Evolutionary conservation across 2,113 vertebrate species (phyloP).

Genomic region (Chaenogobius annularis): DNA sequence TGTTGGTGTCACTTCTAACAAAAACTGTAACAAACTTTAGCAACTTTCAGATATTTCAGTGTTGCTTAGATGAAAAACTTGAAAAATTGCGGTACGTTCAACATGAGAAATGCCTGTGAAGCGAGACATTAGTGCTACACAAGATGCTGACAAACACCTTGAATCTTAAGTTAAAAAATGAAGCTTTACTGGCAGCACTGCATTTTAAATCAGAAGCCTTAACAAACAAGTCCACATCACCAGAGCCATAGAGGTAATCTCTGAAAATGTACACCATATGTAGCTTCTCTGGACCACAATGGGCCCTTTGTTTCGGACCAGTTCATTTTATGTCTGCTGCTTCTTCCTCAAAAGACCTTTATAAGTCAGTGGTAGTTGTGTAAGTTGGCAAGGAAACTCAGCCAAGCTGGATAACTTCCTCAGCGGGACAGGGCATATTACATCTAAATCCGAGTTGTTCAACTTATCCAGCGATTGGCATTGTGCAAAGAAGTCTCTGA

Average conservation of each 20-base stretch:
- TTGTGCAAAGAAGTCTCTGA: slow-evolving; percentile 21
- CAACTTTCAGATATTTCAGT: neutral
- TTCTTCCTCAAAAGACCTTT: slow-evolving; percentile 31
- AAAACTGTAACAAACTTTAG: too few relatives aligned
- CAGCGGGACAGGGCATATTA: slow-evolving; percentile 20
- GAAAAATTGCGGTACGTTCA: neutral
- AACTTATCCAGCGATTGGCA: slow-evolving; percentile 17
- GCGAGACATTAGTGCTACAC: neutral
- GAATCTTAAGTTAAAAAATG: neutral
- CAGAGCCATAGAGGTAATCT: slow-evolving; percentile 43
- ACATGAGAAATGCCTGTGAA: neutral
- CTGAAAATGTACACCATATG: slow-evolving; percentile 45
- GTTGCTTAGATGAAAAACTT: neutral
- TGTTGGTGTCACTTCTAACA: neutral
- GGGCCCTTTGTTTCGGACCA: slow-evolving; percentile 50
- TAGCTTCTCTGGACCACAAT: slow-evolving; percentile 51
- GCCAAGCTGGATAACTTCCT: slow-evolving; percentile 23
- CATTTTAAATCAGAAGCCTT: slow-evolving; percentile 46
- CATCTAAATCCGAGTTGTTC: slow-evolving; percentile 38
- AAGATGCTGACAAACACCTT: neutral
- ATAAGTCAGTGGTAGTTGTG: slow-evolving; percentile 44
- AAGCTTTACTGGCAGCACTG: slow-evolving; percentile 18
- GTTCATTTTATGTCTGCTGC: slow-evolving; percentile 26
- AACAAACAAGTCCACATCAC: slow-evolving; percentile 26
- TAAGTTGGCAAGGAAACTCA: slow-evolving; percentile 39